Percentiles rank a stretch among this genome's conserved stretches.
phyloP scores from a whole-genome alignment of 2,888 invertebrate species.

The Alloplasta piceator region DNA sequence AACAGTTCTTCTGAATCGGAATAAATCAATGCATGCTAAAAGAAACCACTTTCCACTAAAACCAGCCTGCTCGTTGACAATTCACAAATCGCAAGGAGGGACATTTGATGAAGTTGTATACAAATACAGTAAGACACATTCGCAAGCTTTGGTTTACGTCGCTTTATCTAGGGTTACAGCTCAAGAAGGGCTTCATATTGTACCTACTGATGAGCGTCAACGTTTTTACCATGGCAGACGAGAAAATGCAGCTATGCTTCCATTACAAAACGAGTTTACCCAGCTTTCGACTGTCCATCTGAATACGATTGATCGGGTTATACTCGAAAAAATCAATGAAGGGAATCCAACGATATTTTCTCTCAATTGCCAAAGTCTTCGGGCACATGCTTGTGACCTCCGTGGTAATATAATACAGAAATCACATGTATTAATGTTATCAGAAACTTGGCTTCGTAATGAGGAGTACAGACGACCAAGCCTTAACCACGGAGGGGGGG shows the following conservation, averaged over 20 bases:
- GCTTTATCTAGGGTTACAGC: slow-evolving; percentile 69
- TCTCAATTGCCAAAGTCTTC: slow-evolving; percentile 59
- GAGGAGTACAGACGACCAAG: slow-evolving; percentile 49
- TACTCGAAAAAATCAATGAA: not conserved
- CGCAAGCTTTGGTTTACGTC: slow-evolving; percentile 69
- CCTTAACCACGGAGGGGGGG: slow-evolving; percentile 36
- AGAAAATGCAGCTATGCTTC: slow-evolving; percentile 3
- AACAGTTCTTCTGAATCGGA: slow-evolving; percentile 48
- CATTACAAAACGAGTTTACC: slow-evolving; percentile 19
- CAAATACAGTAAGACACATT: slow-evolving; percentile 44
- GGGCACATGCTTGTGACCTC: slow-evolving; percentile 46
- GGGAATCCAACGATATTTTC: slow-evolving; percentile 23
- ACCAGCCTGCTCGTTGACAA: slow-evolving; percentile 53
- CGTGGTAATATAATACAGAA: slow-evolving; percentile 45
- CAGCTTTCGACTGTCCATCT: slow-evolving; percentile 19
- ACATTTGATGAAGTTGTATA: slow-evolving; percentile 42
- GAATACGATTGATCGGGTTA: slow-evolving; percentile 11
- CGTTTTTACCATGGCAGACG: slow-evolving; percentile 24
- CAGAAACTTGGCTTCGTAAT: slow-evolving; percentile 54
- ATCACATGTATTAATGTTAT: slow-evolving; percentile 40
- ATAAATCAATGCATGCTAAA: slow-evolving; percentile 54
- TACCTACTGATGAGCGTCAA: slow-evolving; percentile 9
- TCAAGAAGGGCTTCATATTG: slow-evolving; percentile 62
- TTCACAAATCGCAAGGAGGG: slow-evolving; percentile 54
- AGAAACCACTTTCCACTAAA: slow-evolving; percentile 63